A percentile compares a stretch with the other conserved stretches of the same genome.
phyloP scores from a whole-genome alignment of 92 coral and sea anemone species.

The Zoanthus solanderi region DNA sequence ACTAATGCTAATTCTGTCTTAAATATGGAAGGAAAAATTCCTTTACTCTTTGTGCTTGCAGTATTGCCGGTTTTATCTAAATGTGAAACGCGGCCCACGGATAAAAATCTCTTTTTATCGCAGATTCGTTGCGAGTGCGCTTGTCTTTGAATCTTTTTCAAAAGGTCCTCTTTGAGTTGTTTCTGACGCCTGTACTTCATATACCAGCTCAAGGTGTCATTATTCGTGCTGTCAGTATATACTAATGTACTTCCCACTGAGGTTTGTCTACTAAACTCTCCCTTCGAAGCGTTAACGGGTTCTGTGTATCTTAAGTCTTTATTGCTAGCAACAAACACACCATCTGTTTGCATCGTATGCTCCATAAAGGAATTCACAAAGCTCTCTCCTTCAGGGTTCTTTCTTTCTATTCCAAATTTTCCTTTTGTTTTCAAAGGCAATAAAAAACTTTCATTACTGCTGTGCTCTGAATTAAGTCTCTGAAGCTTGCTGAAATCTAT shows the following conservation, averaged over 20 bases:
- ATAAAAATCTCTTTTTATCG: constrained; percentile 19
- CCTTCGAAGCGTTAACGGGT: too few relatives aligned
- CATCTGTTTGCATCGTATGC: too few relatives aligned
- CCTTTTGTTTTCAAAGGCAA: too few relatives aligned
- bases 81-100: neutral
- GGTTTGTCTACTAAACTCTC: too few relatives aligned
- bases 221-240: neutral
- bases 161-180: constrained; percentile 53
- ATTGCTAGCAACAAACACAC: too few relatives aligned
- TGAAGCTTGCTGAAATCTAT: constrained; percentile 53
- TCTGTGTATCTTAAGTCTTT: too few relatives aligned
- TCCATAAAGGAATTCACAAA: too few relatives aligned
- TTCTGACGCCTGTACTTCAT: constrained; percentile 61
- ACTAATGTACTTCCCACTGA: too few relatives aligned
- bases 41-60: neutral
- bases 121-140: constrained; percentile 49
- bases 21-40: neutral
- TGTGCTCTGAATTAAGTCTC: constrained; percentile 1
- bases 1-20: neutral
- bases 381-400: constrained; percentile 20
- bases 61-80: neutral
- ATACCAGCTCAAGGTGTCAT: constrained; percentile 67
- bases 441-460: neutral
- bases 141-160: constrained; percentile 60
- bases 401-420: neutral